Percentiles rank a stretch among this genome's conserved stretches.
Evolutionary conservation across 2,113 vertebrate genomes (phyloP).

Genomic region (Acanthisitta chloris): DNA sequence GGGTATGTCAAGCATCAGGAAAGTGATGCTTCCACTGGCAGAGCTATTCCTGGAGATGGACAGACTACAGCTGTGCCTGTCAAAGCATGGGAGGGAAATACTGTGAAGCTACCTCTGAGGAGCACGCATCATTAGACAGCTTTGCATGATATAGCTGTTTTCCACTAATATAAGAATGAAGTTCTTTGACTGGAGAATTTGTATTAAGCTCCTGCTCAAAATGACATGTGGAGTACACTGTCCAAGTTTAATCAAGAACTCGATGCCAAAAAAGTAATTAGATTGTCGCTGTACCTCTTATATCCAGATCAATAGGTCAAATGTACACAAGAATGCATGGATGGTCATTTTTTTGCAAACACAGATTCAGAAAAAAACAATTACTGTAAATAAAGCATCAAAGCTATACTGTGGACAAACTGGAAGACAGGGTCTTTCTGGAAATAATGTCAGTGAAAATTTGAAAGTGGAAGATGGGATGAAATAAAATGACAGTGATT

Average conservation of each 20-base stretch:
- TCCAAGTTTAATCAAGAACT: neutral
- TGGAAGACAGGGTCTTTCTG: neutral
- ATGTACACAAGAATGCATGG: fast-evolving
- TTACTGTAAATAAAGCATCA: neutral
- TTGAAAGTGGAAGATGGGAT: neutral
- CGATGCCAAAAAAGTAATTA: neutral
- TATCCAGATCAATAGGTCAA: neutral
- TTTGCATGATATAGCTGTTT: neutral
- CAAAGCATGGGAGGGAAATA: neutral
- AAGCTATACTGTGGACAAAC: neutral
- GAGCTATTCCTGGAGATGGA: slow-evolving; percentile 1
- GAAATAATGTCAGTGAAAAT: neutral
- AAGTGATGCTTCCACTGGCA: neutral
- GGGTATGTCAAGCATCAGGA: neutral
- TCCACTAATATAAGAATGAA: neutral
- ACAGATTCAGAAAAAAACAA: neutral
- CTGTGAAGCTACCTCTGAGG: neutral
- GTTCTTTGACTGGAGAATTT: neutral
- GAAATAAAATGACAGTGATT: neutral
- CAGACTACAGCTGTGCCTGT: neutral
- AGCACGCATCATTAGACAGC: neutral
- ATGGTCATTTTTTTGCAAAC: neutral
- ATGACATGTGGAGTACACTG: neutral
- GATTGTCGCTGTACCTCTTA: neutral
- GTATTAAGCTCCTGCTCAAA: neutral